Evolutionary conservation across 2,797 vertebrate species (phyloP).

Genomic region (Lates japonicus): DNA sequence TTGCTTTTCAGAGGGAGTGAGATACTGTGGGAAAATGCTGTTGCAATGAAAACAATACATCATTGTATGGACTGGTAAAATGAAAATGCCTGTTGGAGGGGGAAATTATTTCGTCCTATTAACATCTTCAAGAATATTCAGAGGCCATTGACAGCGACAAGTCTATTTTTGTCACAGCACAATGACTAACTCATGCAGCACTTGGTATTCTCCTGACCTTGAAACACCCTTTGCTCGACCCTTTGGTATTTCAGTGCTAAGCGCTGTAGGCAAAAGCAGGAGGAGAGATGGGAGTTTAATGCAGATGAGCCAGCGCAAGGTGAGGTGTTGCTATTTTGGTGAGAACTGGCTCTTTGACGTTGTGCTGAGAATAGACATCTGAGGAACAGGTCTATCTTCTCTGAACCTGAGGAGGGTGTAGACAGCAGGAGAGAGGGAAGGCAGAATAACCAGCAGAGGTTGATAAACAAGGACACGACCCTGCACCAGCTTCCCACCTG

Average conservation of each 20-base stretch:
- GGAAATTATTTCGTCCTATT: constrained; percentile 8
- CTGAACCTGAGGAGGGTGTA: not conserved
- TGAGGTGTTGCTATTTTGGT: constrained; percentile 54
- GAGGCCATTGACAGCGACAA: constrained; percentile 17
- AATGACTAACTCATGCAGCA: not conserved
- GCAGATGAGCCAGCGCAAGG: constrained; percentile 36
- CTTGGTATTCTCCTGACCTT: constrained; percentile 42
- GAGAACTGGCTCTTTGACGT: constrained; percentile 26
- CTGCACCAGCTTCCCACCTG: constrained; percentile 11
- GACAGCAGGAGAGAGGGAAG: constrained; percentile 12
- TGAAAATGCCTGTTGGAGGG: constrained; percentile 11
- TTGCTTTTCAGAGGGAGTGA: constrained; percentile 8
- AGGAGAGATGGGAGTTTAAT: constrained; percentile 35
- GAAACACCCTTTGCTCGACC: constrained; percentile 29
- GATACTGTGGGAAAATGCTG: constrained; percentile 9
- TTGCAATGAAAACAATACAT: constrained; percentile 25
- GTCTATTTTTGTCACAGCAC: constrained; percentile 29
- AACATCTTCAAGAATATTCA: constrained; percentile 40
- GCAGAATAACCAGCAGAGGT: constrained; percentile 1
- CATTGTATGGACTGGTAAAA: constrained; percentile 1
- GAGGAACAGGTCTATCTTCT: constrained; percentile 22
- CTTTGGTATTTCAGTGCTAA: constrained; percentile 16
- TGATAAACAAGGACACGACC: constrained; percentile 15
- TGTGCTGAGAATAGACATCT: constrained; percentile 49
- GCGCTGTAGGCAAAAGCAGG: constrained; percentile 12